Evolutionary conservation across 2,113 vertebrate genomes (phyloP).

Genomic region (Sebastes fasciatus): DNA sequence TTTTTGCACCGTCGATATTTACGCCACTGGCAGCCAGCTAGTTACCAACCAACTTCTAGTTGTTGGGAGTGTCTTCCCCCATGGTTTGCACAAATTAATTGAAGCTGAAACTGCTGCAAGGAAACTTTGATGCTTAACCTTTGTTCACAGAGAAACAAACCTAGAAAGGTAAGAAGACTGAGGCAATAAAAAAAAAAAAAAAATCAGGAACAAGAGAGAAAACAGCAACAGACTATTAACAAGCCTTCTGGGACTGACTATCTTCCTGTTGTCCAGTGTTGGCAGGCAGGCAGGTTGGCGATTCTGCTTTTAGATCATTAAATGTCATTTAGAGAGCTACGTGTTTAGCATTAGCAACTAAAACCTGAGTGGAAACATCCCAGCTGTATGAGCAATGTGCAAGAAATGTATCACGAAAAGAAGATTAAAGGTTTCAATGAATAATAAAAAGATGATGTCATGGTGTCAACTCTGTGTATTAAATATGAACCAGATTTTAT

Average conservation of each 20-base stretch:
- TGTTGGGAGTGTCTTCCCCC: no score
- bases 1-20: no score
- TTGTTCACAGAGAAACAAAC: neutral
- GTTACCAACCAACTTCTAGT: no score
- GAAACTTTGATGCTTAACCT: neutral
- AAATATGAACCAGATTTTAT: neutral
- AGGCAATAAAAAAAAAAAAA: neutral
- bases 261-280: neutral
- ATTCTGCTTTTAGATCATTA: neutral
- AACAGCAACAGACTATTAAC: slow-evolving; percentile 1
- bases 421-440: neutral
- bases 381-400: neutral
- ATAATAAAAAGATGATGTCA: neutral
- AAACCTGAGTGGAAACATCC: neutral
- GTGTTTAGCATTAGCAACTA: neutral
- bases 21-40: no score
- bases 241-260: neutral
- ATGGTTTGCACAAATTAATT: no score
- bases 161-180: neutral
- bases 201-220: neutral
- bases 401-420: no score
- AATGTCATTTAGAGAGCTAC: neutral
- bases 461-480: neutral
- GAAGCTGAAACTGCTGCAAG: no score
- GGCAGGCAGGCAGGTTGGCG: neutral